Percentiles rank a stretch among this genome's conserved stretches.
These are phyloP conservation scores for Tenebrio molitor DNA, from an alignment of 1,140 invertebrate species.

Conservation along the genomic window DNA sequence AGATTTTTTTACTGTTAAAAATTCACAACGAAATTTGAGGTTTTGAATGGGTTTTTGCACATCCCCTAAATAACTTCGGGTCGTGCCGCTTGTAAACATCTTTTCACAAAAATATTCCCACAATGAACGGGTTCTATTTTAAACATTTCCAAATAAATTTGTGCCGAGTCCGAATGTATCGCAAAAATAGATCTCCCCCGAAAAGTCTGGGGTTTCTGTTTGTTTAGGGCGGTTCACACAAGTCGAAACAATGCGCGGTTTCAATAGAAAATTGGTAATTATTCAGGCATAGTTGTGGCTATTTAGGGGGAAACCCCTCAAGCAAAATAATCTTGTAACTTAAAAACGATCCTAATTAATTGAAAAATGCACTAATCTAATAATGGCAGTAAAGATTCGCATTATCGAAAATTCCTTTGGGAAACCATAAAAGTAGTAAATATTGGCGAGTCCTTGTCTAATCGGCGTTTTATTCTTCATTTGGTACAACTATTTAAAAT, in stretches of 20 bases:
- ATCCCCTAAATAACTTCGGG: no score
- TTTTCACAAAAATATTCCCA: no score
- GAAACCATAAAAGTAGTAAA: conserved; percentile 26
- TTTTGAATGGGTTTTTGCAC: neutral
- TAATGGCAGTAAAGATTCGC: conserved; percentile 9
- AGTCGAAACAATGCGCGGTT: no score
- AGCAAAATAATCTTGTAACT: conserved; percentile 1
- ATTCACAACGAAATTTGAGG: neutral
- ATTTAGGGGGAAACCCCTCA: neutral
- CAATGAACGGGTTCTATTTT: neutral
- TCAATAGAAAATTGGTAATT: no score
- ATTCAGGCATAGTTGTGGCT: neutral
- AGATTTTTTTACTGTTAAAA: neutral
- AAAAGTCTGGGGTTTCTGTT: no score
- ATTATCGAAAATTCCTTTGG: neutral
- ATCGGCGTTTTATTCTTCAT: no score
- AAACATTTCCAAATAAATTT: no score
- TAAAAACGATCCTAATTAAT: neutral
- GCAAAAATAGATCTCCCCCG: no score
- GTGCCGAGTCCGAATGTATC: no score
- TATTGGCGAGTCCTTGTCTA: conserved; percentile 18
- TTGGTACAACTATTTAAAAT: no score
- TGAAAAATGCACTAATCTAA: conserved; percentile 35
- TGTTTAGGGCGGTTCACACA: no score
- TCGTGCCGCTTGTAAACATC: no score